These are phyloP conservation scores for Masnerella sp. DNA, from an alignment of 2,888 invertebrate genomes.

Conservation along the genomic window DNA sequence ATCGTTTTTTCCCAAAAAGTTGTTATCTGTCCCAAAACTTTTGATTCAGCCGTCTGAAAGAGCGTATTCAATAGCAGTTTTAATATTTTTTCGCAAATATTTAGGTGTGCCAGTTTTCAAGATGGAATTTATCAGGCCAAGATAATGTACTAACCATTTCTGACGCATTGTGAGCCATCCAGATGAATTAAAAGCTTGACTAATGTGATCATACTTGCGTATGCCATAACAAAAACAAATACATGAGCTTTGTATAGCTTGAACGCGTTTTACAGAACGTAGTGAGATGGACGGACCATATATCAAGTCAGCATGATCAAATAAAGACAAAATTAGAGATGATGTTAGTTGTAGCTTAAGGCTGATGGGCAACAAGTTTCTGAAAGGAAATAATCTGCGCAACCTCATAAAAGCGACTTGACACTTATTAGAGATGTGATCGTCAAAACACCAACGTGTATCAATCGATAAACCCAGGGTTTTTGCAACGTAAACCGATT, in stretches of 20 bases:
- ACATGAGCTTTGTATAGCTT: neutral
- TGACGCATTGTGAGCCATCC: neutral
- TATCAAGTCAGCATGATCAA: conserved; percentile 6
- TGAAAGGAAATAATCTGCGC: neutral
- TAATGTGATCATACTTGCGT: conserved; percentile 8
- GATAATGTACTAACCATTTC: no score
- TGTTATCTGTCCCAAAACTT: no score
- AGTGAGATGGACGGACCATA: neutral
- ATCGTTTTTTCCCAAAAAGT: no score
- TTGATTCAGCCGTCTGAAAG: no score
- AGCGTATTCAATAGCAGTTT: no score
- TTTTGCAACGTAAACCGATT: neutral
- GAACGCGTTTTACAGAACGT: neutral
- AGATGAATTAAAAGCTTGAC: no score
- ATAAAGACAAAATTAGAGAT: neutral
- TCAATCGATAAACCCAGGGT: neutral
- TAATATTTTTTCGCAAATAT: neutral
- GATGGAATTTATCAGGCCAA: no score
- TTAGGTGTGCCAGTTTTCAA: no score
- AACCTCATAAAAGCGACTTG: conserved; percentile 1
- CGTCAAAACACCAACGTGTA: neutral
- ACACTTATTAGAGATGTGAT: neutral
- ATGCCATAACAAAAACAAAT: conserved; percentile 1
- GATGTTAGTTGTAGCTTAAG: neutral
- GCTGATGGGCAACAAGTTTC: neutral